Conservation (phyloP, 2,113 vertebrate species). For the Nanger granti region DNA sequence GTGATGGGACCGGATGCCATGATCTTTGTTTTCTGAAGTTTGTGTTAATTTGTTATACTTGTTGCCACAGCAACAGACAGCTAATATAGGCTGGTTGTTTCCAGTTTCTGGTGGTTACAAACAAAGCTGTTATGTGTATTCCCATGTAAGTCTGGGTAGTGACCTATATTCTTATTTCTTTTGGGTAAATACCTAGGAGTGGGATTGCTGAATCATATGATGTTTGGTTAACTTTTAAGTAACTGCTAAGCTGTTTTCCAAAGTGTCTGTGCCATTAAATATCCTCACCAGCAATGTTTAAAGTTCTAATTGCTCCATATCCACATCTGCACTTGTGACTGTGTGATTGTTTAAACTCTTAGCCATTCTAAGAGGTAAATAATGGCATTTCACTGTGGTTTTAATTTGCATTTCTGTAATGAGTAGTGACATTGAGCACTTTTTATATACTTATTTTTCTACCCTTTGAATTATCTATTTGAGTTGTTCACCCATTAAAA, state of each 20-base stretch:
- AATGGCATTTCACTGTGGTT: neutral
- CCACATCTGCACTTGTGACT: neutral
- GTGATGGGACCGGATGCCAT: too few species aligned
- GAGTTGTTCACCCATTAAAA: neutral
- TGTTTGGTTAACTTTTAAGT: neutral
- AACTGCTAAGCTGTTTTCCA: neutral
- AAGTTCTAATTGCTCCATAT: neutral
- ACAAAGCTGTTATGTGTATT: neutral
- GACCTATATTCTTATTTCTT: neutral
- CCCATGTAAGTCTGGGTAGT: neutral
- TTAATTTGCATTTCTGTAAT: neutral
- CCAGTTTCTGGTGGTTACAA: neutral
- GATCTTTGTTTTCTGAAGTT: neutral
- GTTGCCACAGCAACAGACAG: neutral
- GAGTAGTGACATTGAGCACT: neutral
- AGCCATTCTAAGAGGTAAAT: neutral
- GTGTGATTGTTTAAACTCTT: neutral
- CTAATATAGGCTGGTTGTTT: neutral
- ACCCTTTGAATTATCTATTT: neutral
- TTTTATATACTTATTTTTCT: neutral
- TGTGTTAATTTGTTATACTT: neutral
- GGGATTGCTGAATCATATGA: neutral
- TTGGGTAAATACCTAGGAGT: neutral
- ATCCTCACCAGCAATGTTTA: neutral
- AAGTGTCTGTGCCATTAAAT: neutral